Base-by-base conservation (phyloP, 2,888 invertebrate genomes). In the Acleris laterana region DNA sequence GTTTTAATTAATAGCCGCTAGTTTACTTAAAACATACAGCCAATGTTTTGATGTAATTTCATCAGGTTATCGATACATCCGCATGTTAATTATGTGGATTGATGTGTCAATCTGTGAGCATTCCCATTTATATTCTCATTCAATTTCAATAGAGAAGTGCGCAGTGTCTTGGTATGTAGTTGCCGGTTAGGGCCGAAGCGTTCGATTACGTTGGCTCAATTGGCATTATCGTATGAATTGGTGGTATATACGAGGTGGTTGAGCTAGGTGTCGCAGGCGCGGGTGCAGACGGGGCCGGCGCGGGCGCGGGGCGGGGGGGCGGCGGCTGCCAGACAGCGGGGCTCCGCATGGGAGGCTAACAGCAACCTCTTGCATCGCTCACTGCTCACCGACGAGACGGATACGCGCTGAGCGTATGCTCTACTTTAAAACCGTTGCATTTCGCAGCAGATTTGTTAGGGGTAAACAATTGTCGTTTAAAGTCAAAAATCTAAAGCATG, bases 301-400 rank as follows among this genome's bases (percentile, higher is more conserved):
- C 55, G n/a, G n/a, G 65, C 70, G 70, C 73, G 66, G 73, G 70
- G 71, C 68, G 68, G 71, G 77, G 76, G 80, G 78, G 80, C 79
- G 78, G 74, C 80, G 83, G 82, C 87, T 83, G 90, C 89, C 93
- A 93, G 93, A 93, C 93, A 93, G 93, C 93, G 93, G 88, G 93
- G 93, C 93, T 93, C 93, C 93, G 88, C 85, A 82, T 90, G 93
- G 93, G 92, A 90, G 90, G 90, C 89, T 84, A 89, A 77, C 89
- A 89, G 82, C 90, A 90, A 85, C 90, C 89, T 91, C 88, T 89
- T 89, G 88, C 92, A 89, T 77, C 84, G 87, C 79, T 80, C 82
- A 76, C 77, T 79, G 81, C 82, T 87, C 89, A 85, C 84, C 86
- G 87, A 84, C 87, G 90, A 90, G 85, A 86, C 87, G 88, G 87